Evolutionary conservation across 2,888 invertebrate genomes (phyloP).

Genomic region (Mycalesis mineus): DNA sequence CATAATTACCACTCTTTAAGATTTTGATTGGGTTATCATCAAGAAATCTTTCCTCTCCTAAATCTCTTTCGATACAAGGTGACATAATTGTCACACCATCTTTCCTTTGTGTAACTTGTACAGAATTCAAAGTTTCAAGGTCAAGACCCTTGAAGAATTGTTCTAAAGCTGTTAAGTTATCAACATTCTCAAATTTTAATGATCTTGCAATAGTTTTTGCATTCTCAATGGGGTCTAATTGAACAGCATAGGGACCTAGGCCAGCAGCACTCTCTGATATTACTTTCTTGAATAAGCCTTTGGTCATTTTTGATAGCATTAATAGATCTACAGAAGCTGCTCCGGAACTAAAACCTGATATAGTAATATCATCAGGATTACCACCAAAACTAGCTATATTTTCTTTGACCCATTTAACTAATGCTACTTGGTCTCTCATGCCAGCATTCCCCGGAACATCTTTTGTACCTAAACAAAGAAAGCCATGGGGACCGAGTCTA

Average conservation of each 20-base stretch:
- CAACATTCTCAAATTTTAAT: conserved; percentile 37
- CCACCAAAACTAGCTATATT: conserved; percentile 46
- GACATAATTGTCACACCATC: conserved; percentile 40
- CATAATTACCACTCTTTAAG: conserved; percentile 40
- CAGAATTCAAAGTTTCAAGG: conserved; percentile 21
- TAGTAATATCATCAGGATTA: conserved; percentile 44
- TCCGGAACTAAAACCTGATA: conserved; percentile 53
- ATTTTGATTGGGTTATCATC: conserved; percentile 42
- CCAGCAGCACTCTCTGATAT: conserved; percentile 46
- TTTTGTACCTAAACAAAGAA: conserved; percentile 40
- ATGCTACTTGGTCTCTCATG: conserved; percentile 44
- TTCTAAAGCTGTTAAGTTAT: conserved; percentile 34
- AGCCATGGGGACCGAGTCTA: conserved; percentile 42
- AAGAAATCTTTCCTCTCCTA: conserved; percentile 40
- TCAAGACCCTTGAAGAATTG: neutral
- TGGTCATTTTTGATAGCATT: conserved; percentile 24
- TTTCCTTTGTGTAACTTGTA: conserved; percentile 35
- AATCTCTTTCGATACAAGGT: conserved; percentile 43
- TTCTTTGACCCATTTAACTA: conserved; percentile 40
- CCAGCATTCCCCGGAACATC: conserved; percentile 43
- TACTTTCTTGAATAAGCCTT: conserved; percentile 47
- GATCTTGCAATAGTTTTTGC: conserved; percentile 42
- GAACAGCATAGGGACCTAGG: conserved; percentile 36
- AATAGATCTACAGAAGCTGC: conserved; percentile 47
- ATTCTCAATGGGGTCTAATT: conserved; percentile 42